Conservation (phyloP, 1,140 invertebrate genomes). For the Drosophila setifemur region DNA sequence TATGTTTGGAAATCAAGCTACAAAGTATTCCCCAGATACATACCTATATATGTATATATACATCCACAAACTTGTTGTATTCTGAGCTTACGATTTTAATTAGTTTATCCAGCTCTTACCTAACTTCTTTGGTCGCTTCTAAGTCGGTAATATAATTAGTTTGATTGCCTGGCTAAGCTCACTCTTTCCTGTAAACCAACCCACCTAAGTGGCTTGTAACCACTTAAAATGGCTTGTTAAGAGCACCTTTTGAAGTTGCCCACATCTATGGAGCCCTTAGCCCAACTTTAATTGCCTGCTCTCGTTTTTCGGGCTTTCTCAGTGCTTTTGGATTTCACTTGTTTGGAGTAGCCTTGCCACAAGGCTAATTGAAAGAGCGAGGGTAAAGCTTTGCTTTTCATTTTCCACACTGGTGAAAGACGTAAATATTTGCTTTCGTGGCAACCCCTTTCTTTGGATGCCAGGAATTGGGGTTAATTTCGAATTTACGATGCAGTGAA, state of each 20-base stretch:
- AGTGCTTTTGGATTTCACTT: conserved; percentile 17
- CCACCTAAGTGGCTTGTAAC: conserved; percentile 4
- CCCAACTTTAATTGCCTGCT: conserved; percentile 17
- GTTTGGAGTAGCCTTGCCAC: conserved; percentile 2
- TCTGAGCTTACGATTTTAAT: neutral
- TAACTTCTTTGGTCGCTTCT: neutral
- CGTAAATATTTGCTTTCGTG: conserved; percentile 36
- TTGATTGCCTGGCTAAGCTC: neutral
- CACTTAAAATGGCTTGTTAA: neutral
- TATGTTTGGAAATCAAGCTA: too few species aligned
- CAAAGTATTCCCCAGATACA: neutral
- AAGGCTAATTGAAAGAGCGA: conserved; percentile 40
- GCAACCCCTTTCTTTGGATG: conserved; percentile 12
- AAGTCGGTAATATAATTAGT: conserved; percentile 4
- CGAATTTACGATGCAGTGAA: conserved; percentile 49
- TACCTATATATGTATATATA: neutral
- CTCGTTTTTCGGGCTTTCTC: conserved; percentile 23
- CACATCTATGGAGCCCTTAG: neutral
- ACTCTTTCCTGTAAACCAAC: neutral
- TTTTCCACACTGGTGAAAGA: conserved; percentile 23
- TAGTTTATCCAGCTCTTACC: neutral
- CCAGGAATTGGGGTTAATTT: conserved; percentile 47
- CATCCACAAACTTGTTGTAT: neutral
- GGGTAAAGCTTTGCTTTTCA: conserved; percentile 37
- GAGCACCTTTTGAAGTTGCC: conserved; percentile 1